Evolutionary conservation across 2,888 invertebrate species (phyloP).

Genomic region (Emesis russula): DNA sequence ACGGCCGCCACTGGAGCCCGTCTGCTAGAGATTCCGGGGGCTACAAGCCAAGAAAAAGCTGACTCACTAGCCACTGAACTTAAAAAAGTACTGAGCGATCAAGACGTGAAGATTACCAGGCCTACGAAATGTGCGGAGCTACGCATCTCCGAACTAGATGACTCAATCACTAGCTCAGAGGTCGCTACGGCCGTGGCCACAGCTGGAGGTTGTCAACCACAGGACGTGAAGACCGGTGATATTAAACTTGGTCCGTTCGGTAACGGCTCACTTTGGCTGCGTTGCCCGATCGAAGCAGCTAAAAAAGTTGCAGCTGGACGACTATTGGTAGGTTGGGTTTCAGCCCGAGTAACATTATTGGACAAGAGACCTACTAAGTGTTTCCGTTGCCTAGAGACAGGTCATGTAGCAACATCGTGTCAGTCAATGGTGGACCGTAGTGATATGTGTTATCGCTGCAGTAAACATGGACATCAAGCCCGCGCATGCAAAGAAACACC

Average conservation of each 20-base stretch:
- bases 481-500: slow-evolving; percentile 48
- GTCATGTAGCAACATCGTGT: slow-evolving; percentile 63
- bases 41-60: background rate
- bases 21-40: background rate
- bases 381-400: slow-evolving; percentile 63
- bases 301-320: slow-evolving; percentile 54
- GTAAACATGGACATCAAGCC: slow-evolving; percentile 64
- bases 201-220: slow-evolving; percentile 30
- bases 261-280: slow-evolving; percentile 13
- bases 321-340: slow-evolving; percentile 68
- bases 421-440: slow-evolving; percentile 35
- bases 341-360: slow-evolving; percentile 49
- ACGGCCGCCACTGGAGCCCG: background rate
- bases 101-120: background rate
- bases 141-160: slow-evolving; percentile 68
- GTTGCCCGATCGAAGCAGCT: slow-evolving; percentile 65
- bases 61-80: background rate
- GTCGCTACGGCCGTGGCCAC: slow-evolving; percentile 48
- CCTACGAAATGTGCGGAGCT: slow-evolving; percentile 46
- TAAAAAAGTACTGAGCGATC: background rate
- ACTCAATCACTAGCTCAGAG: slow-evolving; percentile 54
- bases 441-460: slow-evolving; percentile 58
- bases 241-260: slow-evolving; percentile 4
- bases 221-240: slow-evolving; percentile 27
- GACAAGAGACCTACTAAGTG: slow-evolving; percentile 48